Evolutionary conservation across 2,797 vertebrate species (phyloP), one percentile per base, ranked within the genome.

Genomic region (Lindbergichthys nudifrons): DNA sequence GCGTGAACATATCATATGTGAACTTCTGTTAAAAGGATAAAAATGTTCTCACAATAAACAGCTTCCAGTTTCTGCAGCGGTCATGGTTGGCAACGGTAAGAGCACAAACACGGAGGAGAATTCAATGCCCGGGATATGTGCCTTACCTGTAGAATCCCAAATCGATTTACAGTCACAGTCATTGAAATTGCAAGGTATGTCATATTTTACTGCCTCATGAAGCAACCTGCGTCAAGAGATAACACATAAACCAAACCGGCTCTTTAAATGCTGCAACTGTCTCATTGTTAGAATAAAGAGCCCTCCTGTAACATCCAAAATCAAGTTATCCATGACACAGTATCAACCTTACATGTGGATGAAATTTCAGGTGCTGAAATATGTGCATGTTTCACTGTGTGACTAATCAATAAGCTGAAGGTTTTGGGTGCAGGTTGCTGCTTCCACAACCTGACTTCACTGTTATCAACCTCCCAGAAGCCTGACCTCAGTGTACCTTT

Each of bases 201-300:
- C 59, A 59, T 39, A 70, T 80, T 77, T 74, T 54, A 59, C 52
- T 45, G 59, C 45, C 67, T 70, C 60, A 54, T 50, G 46, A 52
- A 16, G 62, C 57, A 65, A 30, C 56, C 81, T 80, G 70, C 48
- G 3, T 65, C 56, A 52, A 23, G 67, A 79, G 73, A 76, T 79
- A 81, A 79, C 50, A 43, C n/a, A 6, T 13, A 41, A 58, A 63
- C 36, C 60, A 67, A 60, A 60, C 15, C 13, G 41, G 63, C 58
- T 81, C 45, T 41, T 54, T 51, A 59, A 64, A 26, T 32, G 30
- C 60, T 51, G 53, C 11, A 19, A 42, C 53, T 48, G 32, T 43
- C 5, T 73, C 36, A 32, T 32, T 58, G 50, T 64, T 58, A 14
- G 18, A 73, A 52, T 59, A 26, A 41, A 75, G 21, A n/a, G 63